A percentile compares a stretch with the other conserved stretches of the same genome.
Evolutionary conservation across 2,113 vertebrate genomes (phyloP).

Genomic region (Erinaceus europaeus): DNA sequence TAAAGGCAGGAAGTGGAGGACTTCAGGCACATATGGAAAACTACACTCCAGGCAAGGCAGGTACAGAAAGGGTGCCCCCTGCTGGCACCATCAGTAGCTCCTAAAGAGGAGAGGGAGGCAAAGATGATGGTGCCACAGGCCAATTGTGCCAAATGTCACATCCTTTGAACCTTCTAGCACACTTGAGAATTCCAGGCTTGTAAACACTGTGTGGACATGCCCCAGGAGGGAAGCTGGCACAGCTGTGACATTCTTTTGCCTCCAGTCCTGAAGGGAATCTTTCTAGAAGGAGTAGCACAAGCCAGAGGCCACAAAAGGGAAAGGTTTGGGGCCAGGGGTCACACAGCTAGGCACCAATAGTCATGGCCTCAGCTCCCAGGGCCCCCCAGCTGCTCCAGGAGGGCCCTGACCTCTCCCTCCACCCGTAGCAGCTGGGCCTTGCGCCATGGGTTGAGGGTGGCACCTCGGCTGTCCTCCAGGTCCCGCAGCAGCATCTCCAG

Average conservation of each 20-base stretch:
- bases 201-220: not conserved
- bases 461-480: slow-evolving; percentile 89
- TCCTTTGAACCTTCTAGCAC: not conserved
- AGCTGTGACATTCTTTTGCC: not conserved
- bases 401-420: slow-evolving; percentile 86
- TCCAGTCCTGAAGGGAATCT: not conserved
- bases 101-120: not conserved
- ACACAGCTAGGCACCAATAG: not conserved
- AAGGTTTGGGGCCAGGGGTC: not conserved
- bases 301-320: not conserved
- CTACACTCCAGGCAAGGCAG: not conserved
- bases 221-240: not conserved
- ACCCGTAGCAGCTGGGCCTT: slow-evolving; percentile 91
- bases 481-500: slow-evolving; percentile 90
- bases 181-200: not conserved
- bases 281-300: not conserved
- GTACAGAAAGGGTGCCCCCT: not conserved
- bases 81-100: not conserved
- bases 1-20: not conserved
- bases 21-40: not conserved
- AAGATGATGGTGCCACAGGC: not conserved
- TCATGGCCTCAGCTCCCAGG: slow-evolving; percentile 18
- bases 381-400: slow-evolving; percentile 80
- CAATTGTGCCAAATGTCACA: not conserved
- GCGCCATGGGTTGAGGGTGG: slow-evolving; percentile 90